Evolutionary conservation across 2,113 vertebrate genomes (phyloP), one percentile per base, ranked within the genome.

Genomic region (Muntiacus reevesi): DNA sequence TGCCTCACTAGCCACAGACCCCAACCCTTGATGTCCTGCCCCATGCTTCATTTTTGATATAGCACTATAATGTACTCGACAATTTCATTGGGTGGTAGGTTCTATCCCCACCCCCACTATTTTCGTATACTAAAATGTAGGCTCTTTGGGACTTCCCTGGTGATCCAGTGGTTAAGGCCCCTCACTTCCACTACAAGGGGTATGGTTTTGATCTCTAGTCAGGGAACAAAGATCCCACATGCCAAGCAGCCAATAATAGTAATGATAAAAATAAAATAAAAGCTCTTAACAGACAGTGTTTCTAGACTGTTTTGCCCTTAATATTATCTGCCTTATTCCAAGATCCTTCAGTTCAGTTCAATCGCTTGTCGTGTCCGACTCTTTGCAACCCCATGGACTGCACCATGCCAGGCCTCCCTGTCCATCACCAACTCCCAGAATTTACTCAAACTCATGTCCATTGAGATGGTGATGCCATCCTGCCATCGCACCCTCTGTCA

Each of bases 401-500:
- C 2, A 36, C 4, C n/a, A 71, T 2, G 2, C 19, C 19, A 36
- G 64, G 17, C 19, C n/a, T 71, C 9, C 19, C n/a, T 71, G n/a
- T 36, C 64, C 64, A 36, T 71, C n/a, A 71, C n/a, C n/a, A 71
- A 12, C n/a, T 6, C 9, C n/a, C 64, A 12, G 64, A 71, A 19
- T 23, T 36, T 3, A 36, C 17, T 23, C 64, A 36, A 36, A 23
- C 19, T 36, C n/a, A 21, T 36, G 17, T 71, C n/a, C 64, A 36
- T 36, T 5, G 5, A 36, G n/a, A 23, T 0, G 0, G n/a, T 36
- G 64, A 71, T 71, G 19, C 64, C n/a, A 36, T 71, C n/a, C 4
- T 11, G 1, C 64, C n/a, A 71, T 71, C 64, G 36, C 17, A 36
- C 10, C 64, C 64, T 71, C n/a, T 12, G 19, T 12, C 0, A 0